phyloP scores from a whole-genome alignment of 2,113 vertebrate genomes.

The Rafetus swinhoei region DNA sequence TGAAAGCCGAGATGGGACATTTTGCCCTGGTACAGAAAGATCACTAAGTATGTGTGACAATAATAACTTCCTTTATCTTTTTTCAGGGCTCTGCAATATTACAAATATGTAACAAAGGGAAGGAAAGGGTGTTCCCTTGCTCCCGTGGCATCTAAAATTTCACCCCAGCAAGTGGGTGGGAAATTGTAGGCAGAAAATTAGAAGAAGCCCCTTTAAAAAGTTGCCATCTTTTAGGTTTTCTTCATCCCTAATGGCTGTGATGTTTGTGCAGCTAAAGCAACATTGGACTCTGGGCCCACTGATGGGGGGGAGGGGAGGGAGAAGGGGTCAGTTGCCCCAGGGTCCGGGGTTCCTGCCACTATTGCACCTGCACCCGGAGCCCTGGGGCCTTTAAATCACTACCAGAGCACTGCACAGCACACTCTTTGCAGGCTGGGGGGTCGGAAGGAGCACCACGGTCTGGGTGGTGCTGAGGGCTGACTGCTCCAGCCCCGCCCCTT shows the following conservation, averaged over 20 bases:
- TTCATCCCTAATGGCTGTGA: fast-evolving
- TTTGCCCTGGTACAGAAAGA: background rate
- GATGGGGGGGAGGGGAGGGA: no score
- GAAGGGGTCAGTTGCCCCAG: no score
- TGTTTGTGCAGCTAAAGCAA: background rate
- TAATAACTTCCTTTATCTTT: background rate
- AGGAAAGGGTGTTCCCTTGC: background rate
- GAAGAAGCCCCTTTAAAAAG: background rate
- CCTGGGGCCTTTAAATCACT: no score
- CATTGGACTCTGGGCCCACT: background rate
- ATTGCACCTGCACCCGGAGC: no score
- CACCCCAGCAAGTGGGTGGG: background rate
- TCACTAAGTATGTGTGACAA: background rate
- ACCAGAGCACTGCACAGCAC: no score
- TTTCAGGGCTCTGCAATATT: background rate
- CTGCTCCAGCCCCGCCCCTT: no score
- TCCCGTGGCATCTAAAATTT: background rate
- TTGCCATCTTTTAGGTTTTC: background rate
- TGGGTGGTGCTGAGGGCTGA: no score
- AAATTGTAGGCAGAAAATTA: background rate
- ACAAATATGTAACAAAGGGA: background rate
- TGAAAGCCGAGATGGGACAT: background rate
- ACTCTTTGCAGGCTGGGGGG: no score
- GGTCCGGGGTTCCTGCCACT: no score
- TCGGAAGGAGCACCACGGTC: no score